A percentile compares a stretch with the other conserved stretches of the same genome.
phyloP scores from a whole-genome alignment of 2,888 invertebrate genomes.

The Tuberolachnus salignus region DNA sequence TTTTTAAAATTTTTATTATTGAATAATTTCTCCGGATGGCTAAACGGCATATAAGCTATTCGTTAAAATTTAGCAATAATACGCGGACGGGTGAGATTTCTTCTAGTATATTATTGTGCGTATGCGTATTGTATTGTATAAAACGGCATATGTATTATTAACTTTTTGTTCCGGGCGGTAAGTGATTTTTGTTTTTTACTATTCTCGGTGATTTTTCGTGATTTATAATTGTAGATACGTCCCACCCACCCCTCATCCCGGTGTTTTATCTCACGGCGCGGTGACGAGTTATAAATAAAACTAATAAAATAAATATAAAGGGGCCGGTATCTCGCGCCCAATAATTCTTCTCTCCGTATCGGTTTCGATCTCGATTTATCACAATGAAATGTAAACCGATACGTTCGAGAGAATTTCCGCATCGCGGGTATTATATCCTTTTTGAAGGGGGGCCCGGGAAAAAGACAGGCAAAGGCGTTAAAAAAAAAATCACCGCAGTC shows the following conservation, averaged over 20 bases:
- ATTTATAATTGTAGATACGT: background rate
- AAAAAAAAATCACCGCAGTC: constrained; percentile 52
- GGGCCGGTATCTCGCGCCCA: constrained; percentile 2
- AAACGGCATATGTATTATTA: too few relatives aligned
- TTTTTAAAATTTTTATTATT: too few relatives aligned
- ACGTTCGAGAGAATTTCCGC: constrained; percentile 44
- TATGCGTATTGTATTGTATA: too few relatives aligned
- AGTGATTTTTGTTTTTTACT: too few relatives aligned
- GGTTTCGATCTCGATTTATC: constrained; percentile 52
- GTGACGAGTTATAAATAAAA: background rate
- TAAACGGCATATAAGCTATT: too few relatives aligned
- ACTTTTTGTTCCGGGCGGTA: too few relatives aligned
- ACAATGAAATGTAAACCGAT: constrained; percentile 50
- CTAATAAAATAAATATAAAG: background rate
- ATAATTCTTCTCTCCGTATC: constrained; percentile 17
- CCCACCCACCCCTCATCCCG: background rate
- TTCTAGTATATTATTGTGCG: too few relatives aligned
- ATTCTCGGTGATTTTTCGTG: too few relatives aligned
- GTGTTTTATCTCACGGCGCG: background rate
- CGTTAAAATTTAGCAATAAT: too few relatives aligned
- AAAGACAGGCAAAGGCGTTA: constrained; percentile 36
- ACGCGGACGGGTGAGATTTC: too few relatives aligned
- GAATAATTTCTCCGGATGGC: too few relatives aligned
- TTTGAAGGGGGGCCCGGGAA: background rate
- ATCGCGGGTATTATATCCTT: constrained; percentile 15